Evolutionary conservation across 2,888 invertebrate species (phyloP), one percentile per base, ranked within the genome.

Genomic region (Dasysyrphus albostriatus): DNA sequence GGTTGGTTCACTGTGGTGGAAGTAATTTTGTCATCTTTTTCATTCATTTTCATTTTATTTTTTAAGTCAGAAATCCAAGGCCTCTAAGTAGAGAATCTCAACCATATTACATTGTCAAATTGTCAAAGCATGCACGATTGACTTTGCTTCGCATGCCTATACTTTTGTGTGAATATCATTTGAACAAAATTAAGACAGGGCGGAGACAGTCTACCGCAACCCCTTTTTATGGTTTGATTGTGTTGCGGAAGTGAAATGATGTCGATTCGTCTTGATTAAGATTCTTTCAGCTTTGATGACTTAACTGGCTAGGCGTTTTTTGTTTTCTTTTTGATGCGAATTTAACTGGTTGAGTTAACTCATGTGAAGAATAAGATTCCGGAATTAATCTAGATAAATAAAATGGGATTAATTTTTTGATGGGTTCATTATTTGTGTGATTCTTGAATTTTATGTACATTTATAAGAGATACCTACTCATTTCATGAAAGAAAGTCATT

Each of bases 351-450:
- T 39, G 59, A 16, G 9, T 10, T 51, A 5, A 42, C 6, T 34
- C 5, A 34, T n/a, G 47, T 34, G 47, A 24, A 42, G 37, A 39
- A 5, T 51, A 24, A 5, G 47, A 42, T 37, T 8, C 29, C 1
- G 10, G 80, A 44, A 81, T 81, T 81, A 85, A 85, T 76, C 16
- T 47, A 61, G 65, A 65, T 76, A 74, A 77, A 58, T 47, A 67
- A 58, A 72, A 58, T 47, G 34, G 44, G 59, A 70, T 59, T 51
- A 29, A 24, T 51, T 76, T 44, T 54, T 59, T n/a, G 12, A 24
- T 51, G 5, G 12, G 2, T 51, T 47, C 8, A 8, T 47, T 24
- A 5, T 12, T 6, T 51, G 24, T 10, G 12, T 29, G 54, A 14
- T 16, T 19, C 16, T 19, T 49, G 5, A 49, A 32, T 24, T 1